These are phyloP conservation scores for Tetragnatha versicolor DNA, from an alignment of 1,140 invertebrate genomes.

Conservation along the genomic window DNA sequence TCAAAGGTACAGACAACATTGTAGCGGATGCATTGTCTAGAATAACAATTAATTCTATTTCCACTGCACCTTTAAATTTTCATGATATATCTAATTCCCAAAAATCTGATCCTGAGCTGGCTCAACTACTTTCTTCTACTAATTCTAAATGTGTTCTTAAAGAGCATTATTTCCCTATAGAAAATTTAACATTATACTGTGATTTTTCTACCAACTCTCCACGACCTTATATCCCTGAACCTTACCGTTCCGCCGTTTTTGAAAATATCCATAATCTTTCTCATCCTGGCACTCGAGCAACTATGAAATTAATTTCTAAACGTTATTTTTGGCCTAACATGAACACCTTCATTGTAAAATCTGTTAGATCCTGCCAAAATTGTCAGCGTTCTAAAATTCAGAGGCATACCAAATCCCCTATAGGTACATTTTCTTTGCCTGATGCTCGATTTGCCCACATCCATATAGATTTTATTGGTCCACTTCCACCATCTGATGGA, in stretches of 20 bases:
- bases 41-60: not conserved
- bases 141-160: too few relatives aligned
- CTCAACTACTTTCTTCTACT: not conserved
- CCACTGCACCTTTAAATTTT: not conserved
- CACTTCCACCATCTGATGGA: constrained; percentile 61
- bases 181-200: not conserved
- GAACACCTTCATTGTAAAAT: not conserved
- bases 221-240: not conserved
- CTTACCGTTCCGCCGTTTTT: not conserved
- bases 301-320: not conserved
- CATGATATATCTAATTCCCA: constrained; percentile 3
- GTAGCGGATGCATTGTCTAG: constrained; percentile 32
- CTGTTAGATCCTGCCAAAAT: not conserved
- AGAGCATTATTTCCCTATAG: not conserved
- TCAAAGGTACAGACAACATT: constrained; percentile 62
- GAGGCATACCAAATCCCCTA: not conserved
- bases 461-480: constrained; percentile 66
- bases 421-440: not conserved
- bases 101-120: not conserved
- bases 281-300: not conserved
- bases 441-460: not conserved
- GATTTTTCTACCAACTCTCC: not conserved
- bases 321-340: not conserved
- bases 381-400: not conserved
- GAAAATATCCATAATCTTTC: not conserved